A percentile compares a stretch with the other conserved stretches of the same genome.
These are phyloP conservation scores for Malacoctenus gilli DNA, from an alignment of 2,797 vertebrate species.

Conservation along the genomic window DNA sequence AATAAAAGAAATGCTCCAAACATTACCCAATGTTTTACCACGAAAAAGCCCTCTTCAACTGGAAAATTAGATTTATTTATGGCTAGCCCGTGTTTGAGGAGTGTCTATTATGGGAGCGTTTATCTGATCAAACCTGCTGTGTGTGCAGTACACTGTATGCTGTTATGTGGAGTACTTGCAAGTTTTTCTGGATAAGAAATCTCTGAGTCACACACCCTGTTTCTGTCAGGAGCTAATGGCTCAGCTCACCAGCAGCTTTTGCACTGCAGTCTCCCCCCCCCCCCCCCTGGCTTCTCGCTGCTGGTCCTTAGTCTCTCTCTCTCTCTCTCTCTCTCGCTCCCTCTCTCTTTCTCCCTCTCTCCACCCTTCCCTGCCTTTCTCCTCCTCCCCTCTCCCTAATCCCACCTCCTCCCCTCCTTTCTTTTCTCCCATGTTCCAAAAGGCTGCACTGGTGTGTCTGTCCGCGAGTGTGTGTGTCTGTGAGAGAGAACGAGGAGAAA, in stretches of 20 bases:
- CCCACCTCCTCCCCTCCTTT: slow-evolving; percentile 55
- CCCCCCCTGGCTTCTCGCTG: slow-evolving; percentile 40
- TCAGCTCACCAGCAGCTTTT: slow-evolving; percentile 43
- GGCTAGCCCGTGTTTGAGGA: too few species aligned
- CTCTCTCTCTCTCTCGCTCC: slow-evolving; percentile 57
- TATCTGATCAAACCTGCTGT: background rate
- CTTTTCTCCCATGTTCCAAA: slow-evolving; percentile 61
- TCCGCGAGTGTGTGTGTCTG: slow-evolving; percentile 23
- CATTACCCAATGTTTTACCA: too few species aligned
- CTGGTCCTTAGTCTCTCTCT: slow-evolving; percentile 49
- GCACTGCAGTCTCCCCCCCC: slow-evolving; percentile 47
- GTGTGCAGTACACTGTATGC: background rate
- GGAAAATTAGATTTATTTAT: too few species aligned
- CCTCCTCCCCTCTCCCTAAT: slow-evolving; percentile 58
- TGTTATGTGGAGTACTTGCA: slow-evolving; percentile 12
- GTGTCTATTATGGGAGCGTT: background rate
- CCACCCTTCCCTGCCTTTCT: slow-evolving; percentile 55
- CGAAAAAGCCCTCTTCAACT: too few species aligned
- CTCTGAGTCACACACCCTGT: slow-evolving; percentile 43
- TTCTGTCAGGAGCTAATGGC: slow-evolving; percentile 51
- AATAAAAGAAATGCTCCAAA: too few species aligned
- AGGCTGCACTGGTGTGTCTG: slow-evolving; percentile 44
- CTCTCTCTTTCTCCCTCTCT: slow-evolving; percentile 56
- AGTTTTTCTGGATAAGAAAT: slow-evolving; percentile 15
- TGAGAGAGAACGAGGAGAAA: slow-evolving; percentile 76